A percentile compares a stretch with the other conserved stretches of the same genome.
Conservation (phyloP, 1,140 invertebrate genomes). For the Aplysia californica region DNA sequence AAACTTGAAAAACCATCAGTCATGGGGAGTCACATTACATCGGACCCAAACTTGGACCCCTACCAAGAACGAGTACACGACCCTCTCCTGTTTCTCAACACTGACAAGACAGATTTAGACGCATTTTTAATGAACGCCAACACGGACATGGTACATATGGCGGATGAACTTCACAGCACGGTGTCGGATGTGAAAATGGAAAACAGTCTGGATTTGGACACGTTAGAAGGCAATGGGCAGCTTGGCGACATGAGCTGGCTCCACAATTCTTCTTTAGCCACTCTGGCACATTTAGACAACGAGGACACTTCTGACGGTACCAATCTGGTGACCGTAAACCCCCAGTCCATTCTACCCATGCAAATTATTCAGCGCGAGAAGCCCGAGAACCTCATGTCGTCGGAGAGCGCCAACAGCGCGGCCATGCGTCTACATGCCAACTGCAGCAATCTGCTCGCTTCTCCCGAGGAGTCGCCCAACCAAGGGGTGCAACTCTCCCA, state of each 20-base stretch:
- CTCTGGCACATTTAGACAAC: slow-evolving; percentile 19
- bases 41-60: slow-evolving; percentile 7
- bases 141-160: slow-evolving; percentile 13
- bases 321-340: slow-evolving; percentile 60
- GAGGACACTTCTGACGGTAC: slow-evolving; percentile 24
- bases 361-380: slow-evolving; percentile 27
- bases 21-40: neutral
- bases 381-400: slow-evolving; percentile 14
- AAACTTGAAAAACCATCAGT: neutral
- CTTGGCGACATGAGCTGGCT: slow-evolving; percentile 27
- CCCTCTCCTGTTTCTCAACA: slow-evolving; percentile 20
- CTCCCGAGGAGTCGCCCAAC: slow-evolving; percentile 69
- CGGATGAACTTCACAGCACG: slow-evolving; percentile 16
- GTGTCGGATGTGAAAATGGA: slow-evolving; percentile 20
- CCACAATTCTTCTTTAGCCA: slow-evolving; percentile 20
- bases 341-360: slow-evolving; percentile 64
- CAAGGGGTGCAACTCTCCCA: slow-evolving; percentile 35
- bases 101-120: slow-evolving; percentile 24
- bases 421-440: slow-evolving; percentile 45
- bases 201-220: slow-evolving; percentile 19
- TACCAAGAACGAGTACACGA: slow-evolving; percentile 11
- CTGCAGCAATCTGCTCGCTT: slow-evolving; percentile 63
- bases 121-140: slow-evolving; percentile 18
- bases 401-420: slow-evolving; percentile 49
- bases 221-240: slow-evolving; percentile 16